Percentiles rank a stretch among this genome's conserved stretches.
These are phyloP conservation scores for Pithys albifrons DNA, from an alignment of 2,113 vertebrate species.

Conservation along the genomic window DNA sequence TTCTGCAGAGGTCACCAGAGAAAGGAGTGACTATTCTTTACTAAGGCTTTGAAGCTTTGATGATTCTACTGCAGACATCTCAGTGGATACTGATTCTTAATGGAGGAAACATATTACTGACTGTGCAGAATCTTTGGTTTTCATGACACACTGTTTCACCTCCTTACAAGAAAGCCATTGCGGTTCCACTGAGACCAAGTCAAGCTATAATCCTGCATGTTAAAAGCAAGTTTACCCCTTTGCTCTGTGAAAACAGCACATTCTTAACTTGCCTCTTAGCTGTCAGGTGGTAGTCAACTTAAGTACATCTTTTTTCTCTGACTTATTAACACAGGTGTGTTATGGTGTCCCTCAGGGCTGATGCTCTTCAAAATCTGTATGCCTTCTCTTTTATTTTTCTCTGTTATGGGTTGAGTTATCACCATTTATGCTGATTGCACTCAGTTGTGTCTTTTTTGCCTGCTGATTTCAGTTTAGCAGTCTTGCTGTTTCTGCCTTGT, in stretches of 20 bases:
- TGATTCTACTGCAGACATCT: neutral
- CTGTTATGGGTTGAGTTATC: conserved; percentile 56
- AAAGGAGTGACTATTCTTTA: neutral
- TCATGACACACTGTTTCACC: neutral
- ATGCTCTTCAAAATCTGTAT: neutral
- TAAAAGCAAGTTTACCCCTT: neutral
- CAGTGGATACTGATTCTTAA: neutral
- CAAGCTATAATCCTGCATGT: accelerated
- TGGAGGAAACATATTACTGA: neutral
- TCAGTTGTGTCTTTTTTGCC: conserved; percentile 52
- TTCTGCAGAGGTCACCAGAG: neutral
- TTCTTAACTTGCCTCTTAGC: neutral
- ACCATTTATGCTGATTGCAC: conserved; percentile 43
- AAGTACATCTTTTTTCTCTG: conserved; percentile 22
- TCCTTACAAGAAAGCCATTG: neutral
- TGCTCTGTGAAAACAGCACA: neutral
- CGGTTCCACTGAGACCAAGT: neutral
- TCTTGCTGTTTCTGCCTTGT: conserved; percentile 62
- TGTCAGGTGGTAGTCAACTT: conserved; percentile 25
- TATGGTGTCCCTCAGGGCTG: conserved; percentile 55
- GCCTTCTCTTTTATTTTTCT: conserved; percentile 49
- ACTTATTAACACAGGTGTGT: conserved; percentile 60
- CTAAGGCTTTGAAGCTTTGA: neutral
- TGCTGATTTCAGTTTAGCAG: conserved; percentile 55
- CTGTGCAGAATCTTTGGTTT: neutral